Percentiles rank a stretch among this genome's conserved stretches.
These are phyloP conservation scores for Nicator chloris DNA, from an alignment of 2,113 vertebrate species.

Conservation along the genomic window DNA sequence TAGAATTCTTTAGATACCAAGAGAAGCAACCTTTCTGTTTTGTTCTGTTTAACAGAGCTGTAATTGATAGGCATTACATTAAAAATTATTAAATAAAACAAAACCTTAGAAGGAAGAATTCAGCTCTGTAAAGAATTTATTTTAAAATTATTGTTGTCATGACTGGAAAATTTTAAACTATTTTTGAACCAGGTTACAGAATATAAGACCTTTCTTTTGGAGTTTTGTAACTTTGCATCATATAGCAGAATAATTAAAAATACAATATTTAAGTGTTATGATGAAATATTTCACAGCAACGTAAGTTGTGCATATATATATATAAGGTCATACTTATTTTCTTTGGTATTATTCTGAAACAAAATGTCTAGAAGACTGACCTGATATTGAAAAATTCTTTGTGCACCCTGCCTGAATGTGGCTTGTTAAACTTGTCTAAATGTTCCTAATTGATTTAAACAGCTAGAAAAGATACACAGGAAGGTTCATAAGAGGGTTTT, in stretches of 20 bases:
- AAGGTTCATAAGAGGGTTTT: neutral
- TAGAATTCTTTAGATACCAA: neutral
- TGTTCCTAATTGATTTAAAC: neutral
- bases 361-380: neutral
- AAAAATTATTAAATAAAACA: neutral
- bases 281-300: neutral
- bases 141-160: neutral
- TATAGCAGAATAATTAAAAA: neutral
- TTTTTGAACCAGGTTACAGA: neutral
- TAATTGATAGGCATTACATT: neutral
- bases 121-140: neutral
- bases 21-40: neutral
- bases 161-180: neutral
- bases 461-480: neutral
- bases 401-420: neutral
- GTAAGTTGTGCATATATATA: neutral
- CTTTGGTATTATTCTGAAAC: neutral
- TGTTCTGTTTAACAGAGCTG: neutral
- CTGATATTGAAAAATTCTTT: neutral
- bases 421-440: neutral
- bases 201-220: neutral
- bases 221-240: neutral
- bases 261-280: neutral
- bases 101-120: neutral
- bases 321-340: neutral